These are phyloP conservation scores for Luperina nickerlii DNA, from an alignment of 2,888 invertebrate species.

Conservation along the genomic window DNA sequence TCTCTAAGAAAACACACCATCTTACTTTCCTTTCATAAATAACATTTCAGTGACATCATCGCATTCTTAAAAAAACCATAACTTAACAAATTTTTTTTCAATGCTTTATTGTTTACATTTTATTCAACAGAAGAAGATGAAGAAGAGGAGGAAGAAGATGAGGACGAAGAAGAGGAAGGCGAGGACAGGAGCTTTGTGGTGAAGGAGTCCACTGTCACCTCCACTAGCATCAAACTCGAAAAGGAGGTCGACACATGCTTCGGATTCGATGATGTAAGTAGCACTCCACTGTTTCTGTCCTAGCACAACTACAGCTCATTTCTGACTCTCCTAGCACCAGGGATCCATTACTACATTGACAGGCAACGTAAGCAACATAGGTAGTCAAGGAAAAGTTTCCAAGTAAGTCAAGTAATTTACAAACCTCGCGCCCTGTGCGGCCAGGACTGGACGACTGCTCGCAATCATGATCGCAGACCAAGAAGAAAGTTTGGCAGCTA, in stretches of 20 bases:
- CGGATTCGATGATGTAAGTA: conserved; percentile 95
- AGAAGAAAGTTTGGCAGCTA: neutral
- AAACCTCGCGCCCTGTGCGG: neutral
- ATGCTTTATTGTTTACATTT: neutral
- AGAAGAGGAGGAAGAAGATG: conserved; percentile 76
- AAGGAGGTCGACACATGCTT: conserved; percentile 95
- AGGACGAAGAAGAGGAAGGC: conserved; percentile 64
- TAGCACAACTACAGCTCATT: neutral
- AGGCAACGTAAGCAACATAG: neutral
- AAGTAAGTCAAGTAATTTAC: neutral
- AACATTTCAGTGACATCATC: neutral
- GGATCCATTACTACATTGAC: neutral
- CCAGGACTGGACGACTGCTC: no score
- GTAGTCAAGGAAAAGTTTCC: neutral
- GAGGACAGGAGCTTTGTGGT: conserved; percentile 65
- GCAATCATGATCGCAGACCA: no score
- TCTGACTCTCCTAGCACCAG: neutral
- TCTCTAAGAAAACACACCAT: no score
- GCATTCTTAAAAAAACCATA: neutral
- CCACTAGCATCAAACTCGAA: conserved; percentile 82
- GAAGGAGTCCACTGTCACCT: conserved; percentile 67
- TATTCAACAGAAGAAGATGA: conserved; percentile 7
- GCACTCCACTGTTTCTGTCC: neutral
- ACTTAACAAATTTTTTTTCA: no score
- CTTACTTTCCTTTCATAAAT: neutral